Conservation (phyloP, 2,113 vertebrate genomes). For the Phylloscopus trochiloides region DNA sequence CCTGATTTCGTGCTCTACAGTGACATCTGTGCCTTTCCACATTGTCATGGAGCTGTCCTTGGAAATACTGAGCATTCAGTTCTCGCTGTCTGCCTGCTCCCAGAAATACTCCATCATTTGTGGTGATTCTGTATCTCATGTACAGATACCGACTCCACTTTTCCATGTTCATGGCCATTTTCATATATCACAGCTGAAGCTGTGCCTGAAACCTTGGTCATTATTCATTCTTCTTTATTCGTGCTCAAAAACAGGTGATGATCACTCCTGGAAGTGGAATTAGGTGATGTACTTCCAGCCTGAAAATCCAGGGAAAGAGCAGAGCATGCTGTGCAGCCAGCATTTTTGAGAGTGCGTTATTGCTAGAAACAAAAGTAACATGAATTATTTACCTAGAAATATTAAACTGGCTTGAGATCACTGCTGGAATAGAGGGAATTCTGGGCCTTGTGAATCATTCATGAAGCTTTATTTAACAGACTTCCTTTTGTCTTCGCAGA, state of each 20-base stretch:
- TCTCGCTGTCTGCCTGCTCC: background rate
- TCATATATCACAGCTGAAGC: background rate
- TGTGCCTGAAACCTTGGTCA: background rate
- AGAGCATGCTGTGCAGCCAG: background rate
- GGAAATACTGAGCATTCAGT: background rate
- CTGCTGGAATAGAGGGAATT: conserved; percentile 5
- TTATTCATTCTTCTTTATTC: background rate
- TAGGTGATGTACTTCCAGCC: background rate
- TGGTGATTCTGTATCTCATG: background rate
- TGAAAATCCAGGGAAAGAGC: background rate
- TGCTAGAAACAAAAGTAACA: conserved; percentile 40
- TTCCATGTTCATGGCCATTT: background rate
- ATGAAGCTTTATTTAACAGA: conserved; percentile 15
- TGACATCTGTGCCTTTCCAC: background rate
- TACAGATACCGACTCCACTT: background rate
- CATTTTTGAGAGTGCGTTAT: background rate
- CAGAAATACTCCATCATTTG: background rate
- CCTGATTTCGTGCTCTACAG: no score
- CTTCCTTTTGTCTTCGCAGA: conserved; percentile 6
- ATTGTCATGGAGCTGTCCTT: background rate
- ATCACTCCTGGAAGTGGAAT: background rate
- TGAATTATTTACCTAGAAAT: conserved; percentile 47
- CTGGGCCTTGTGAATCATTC: conserved; percentile 19
- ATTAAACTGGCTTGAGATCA: conserved; percentile 27
- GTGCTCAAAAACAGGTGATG: background rate